These are phyloP conservation scores for Meiosimyza decipiens DNA, from an alignment of 2,888 invertebrate genomes.

Conservation along the genomic window DNA sequence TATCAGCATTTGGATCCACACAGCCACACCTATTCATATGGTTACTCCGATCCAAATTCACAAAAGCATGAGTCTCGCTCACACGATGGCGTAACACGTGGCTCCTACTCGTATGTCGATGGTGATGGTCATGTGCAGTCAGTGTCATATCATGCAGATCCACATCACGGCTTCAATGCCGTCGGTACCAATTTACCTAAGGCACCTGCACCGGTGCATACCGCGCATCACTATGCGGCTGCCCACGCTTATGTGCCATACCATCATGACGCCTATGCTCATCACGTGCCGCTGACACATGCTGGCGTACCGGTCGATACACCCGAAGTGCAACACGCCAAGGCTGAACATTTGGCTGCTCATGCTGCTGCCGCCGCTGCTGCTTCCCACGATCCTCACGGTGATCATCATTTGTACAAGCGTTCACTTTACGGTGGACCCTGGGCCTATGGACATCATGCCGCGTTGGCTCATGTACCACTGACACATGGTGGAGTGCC, in stretches of 20 bases:
- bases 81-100: conserved; percentile 73
- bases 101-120: conserved; percentile 78
- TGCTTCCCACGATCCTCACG: conserved; percentile 49
- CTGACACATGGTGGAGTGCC: conserved; percentile 68
- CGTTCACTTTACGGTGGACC: conserved; percentile 64
- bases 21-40: conserved; percentile 72
- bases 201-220: conserved; percentile 66
- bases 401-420: conserved; percentile 66
- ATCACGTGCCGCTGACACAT: conserved; percentile 59
- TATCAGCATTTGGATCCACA: conserved; percentile 73
- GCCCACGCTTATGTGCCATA: conserved; percentile 60
- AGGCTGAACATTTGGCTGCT: conserved; percentile 69
- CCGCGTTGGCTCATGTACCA: conserved; percentile 57
- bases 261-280: conserved; percentile 51
- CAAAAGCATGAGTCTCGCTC: conserved; percentile 73
- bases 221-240: conserved; percentile 55
- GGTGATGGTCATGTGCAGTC: conserved; percentile 74
- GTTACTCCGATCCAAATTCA: conserved; percentile 74
- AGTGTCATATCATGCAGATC: conserved; percentile 74
- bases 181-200: conserved; percentile 74
- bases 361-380: conserved; percentile 67
- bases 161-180: conserved; percentile 74
- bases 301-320: conserved; percentile 66
- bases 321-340: conserved; percentile 69
- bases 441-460: conserved; percentile 55